Evolutionary conservation across 2,113 vertebrate genomes (phyloP).

Genomic region (Rattus rattus): DNA sequence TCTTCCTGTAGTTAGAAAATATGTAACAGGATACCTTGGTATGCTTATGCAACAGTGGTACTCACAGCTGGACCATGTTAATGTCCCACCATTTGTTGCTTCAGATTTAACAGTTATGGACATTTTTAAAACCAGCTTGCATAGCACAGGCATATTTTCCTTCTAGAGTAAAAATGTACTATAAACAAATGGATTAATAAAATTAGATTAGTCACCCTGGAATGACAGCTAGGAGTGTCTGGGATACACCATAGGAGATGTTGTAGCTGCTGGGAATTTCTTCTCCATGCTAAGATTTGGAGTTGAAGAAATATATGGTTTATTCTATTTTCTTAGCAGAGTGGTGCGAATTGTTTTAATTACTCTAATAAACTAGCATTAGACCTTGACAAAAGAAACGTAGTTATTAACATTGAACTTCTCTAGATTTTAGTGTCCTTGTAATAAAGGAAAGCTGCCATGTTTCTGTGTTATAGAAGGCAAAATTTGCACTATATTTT

Average conservation of each 20-base stretch:
- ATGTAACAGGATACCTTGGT: conserved; percentile 51
- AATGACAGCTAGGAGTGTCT: background rate
- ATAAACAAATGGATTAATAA: conserved; percentile 49
- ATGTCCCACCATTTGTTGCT: conserved; percentile 52
- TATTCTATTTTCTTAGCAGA: background rate
- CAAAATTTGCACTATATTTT: background rate
- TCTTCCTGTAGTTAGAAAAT: conserved; percentile 48
- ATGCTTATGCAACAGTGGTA: conserved; percentile 6
- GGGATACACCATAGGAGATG: background rate
- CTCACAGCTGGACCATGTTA: conserved; percentile 62
- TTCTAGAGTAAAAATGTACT: background rate
- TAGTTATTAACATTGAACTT: background rate
- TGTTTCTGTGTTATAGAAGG: background rate
- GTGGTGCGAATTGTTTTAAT: background rate
- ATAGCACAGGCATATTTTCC: conserved; percentile 50
- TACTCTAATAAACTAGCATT: background rate
- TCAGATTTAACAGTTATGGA: conserved; percentile 62
- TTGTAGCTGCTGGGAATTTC: background rate
- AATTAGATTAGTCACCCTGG: background rate
- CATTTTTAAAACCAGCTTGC: conserved; percentile 61
- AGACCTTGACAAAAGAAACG: background rate
- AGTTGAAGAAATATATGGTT: background rate
- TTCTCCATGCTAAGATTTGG: background rate
- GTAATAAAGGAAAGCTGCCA: background rate
- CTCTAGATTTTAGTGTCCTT: background rate